Conservation (phyloP, 2,888 invertebrate genomes). For the Cerastis leucographa region DNA sequence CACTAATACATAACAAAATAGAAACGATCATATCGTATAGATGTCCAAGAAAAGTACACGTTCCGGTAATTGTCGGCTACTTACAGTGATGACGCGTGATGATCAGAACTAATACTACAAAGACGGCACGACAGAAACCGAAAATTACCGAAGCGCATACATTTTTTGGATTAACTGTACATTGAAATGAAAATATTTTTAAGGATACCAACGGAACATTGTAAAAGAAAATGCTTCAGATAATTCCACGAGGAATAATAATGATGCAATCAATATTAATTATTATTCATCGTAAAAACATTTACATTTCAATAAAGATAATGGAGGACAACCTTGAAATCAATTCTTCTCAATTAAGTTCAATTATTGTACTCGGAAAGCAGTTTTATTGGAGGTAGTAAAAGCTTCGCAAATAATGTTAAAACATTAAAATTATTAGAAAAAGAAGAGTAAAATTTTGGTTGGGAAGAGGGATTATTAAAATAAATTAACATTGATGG, state of each 20-base stretch:
- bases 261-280: background rate
- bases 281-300: slow-evolving; percentile 8
- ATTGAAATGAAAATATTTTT: slow-evolving; percentile 32
- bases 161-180: background rate
- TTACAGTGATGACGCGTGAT: background rate
- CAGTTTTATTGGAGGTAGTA: background rate
- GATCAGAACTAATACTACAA: background rate
- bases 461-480: background rate
- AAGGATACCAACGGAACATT: background rate
- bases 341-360: slow-evolving; percentile 27
- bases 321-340: slow-evolving; percentile 21
- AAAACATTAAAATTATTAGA: background rate
- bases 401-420: slow-evolving; percentile 27
- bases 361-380: background rate
- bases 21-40: background rate
- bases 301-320: slow-evolving; percentile 31
- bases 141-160: background rate
- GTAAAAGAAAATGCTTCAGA: background rate
- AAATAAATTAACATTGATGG: no score
- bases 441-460: background rate
- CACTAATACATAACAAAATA: slow-evolving; percentile 23
- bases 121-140: background rate
- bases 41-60: background rate
- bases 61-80: background rate
- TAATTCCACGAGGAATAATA: background rate